Evolutionary conservation across 2,888 invertebrate species (phyloP), one percentile per base, ranked within the genome.

Genomic region (Tribolium freemani): DNA sequence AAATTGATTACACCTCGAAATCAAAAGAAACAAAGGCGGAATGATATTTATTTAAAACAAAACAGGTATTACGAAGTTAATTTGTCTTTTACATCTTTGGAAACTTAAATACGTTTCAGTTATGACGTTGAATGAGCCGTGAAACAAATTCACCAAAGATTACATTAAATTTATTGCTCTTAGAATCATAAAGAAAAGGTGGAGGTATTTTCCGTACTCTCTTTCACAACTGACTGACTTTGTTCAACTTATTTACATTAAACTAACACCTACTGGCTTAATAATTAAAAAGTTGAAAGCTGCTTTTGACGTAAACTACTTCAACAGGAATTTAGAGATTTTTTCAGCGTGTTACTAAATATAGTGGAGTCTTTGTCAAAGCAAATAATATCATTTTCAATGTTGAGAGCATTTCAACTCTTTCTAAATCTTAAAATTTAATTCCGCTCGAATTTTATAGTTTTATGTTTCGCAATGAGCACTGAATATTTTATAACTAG

Each of bases 151-250:
- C 67, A 13, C 44, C 61, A 68, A 68, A 72, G 66, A 68, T 72
- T 72, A 45, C 54, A 61, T 50, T 51, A 63, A 72, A 72, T 72
- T 71, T 72, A 72, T 72, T 53, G 45, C 68, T 56, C 61, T 72
- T 66, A 46, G 51, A 68, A 58, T 57, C 54, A 71, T 67, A 67
- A 71, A 71, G 44, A 71, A 71, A 67, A 71, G 71, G 53, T 45
- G 57, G 11, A 54, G 63, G 50, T 63, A 63, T 53, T 54, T 66
- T 46, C 54, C 13, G 38, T 10, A 20, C n/a, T 20, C 46, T 46
- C 56, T 60, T 48, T 58, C 58, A 60, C 46, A 26, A 60, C 44
- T 46, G 46, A n/a, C 60, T 26, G 26, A 60, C 44, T 60, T 48
- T 4, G 26, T 44, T 46, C 8, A 60, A 60, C 21, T 45, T 58